Evolutionary conservation across 2,888 invertebrate genomes (phyloP).

Genomic region (Brachypterus glaber): DNA sequence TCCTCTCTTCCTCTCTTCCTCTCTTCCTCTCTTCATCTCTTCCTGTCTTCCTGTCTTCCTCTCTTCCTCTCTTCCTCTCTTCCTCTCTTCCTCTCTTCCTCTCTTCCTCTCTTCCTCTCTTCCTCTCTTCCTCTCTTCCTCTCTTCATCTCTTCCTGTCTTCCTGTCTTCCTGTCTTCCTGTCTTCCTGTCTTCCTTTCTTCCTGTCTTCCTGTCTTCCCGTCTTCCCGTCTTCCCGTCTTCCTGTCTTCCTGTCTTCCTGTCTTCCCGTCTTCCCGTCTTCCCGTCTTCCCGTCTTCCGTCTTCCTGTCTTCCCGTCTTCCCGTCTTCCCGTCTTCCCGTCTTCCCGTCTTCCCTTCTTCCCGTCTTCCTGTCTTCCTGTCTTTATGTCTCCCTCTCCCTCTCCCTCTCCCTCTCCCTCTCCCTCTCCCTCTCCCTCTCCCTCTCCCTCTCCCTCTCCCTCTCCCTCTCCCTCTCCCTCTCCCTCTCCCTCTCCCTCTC

Average conservation of each 20-base stretch:
- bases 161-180: neutral
- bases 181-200: neutral
- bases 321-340: neutral
- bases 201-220: neutral
- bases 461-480: slow-evolving; percentile 2
- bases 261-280: neutral
- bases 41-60: too few species aligned
- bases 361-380: neutral
- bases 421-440: slow-evolving; percentile 2
- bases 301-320: neutral
- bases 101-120: neutral
- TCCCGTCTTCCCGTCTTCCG: neutral
- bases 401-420: slow-evolving; percentile 1
- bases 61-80: neutral
- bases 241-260: neutral
- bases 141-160: too few species aligned
- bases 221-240: neutral
- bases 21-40: too few species aligned
- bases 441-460: slow-evolving; percentile 3
- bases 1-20: too few species aligned
- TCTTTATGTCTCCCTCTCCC: too few species aligned
- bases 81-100: too few species aligned
- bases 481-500: slow-evolving; percentile 2
- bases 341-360: neutral
- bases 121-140: neutral